These are phyloP conservation scores for Solea solea DNA, from an alignment of 2,113 vertebrate genomes.

Conservation along the genomic window DNA sequence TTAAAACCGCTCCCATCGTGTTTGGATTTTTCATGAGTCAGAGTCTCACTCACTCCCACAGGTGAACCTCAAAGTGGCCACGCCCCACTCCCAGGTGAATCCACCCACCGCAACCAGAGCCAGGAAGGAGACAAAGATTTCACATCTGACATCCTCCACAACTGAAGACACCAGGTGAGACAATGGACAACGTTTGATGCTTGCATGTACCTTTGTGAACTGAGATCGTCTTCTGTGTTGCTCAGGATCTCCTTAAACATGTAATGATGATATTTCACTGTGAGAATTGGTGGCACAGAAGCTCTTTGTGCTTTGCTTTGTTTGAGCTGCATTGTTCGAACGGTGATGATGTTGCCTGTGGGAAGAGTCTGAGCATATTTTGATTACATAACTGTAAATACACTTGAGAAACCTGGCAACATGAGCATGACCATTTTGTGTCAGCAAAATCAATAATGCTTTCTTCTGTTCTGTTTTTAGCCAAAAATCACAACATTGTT, in stretches of 20 bases:
- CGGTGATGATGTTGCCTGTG: slow-evolving; percentile 15
- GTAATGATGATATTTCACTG: not conserved
- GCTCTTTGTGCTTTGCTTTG: slow-evolving; percentile 17
- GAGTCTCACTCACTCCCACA: slow-evolving; percentile 2
- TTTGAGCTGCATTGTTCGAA: slow-evolving; percentile 38
- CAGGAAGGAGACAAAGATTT: slow-evolving; percentile 1
- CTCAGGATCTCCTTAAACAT: not conserved
- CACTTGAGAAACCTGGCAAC: not conserved
- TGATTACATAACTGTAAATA: not conserved
- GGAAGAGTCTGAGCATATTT: slow-evolving; percentile 29
- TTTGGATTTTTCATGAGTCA: slow-evolving; percentile 33
- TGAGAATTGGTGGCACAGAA: not conserved
- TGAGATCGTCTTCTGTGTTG: not conserved
- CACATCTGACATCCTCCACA: not conserved
- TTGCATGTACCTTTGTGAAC: not conserved
- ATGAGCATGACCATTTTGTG: not conserved
- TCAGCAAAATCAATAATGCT: not conserved
- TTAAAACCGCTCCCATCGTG: not conserved
- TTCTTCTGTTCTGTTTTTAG: not conserved
- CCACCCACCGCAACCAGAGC: not conserved
- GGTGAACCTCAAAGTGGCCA: slow-evolving; percentile 6
- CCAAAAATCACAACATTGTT: not conserved
- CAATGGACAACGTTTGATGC: not conserved
- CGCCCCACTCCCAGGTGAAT: slow-evolving; percentile 54
- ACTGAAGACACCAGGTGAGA: slow-evolving; percentile 19